Conservation (phyloP, 2,888 invertebrate genomes). For the Litoditis marina region DNA sequence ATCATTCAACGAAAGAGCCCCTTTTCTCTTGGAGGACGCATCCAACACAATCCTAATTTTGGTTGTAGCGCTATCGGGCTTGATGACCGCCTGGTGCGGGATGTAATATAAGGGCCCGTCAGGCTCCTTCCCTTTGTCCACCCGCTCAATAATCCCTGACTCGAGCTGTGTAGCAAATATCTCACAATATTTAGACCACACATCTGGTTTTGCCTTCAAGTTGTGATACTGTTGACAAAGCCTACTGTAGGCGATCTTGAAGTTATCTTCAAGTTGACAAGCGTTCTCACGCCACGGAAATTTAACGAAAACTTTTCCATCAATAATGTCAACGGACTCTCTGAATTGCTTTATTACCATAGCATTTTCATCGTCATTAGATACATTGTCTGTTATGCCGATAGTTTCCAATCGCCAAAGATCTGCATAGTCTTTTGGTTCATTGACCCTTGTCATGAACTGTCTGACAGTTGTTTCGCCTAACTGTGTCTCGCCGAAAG, state of each 20-base stretch:
- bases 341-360: neutral
- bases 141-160: conserved; percentile 25
- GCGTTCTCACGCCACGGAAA: neutral
- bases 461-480: too few species aligned
- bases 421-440: too few species aligned
- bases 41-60: conserved; percentile 43
- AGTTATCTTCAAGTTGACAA: neutral
- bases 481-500: too few species aligned
- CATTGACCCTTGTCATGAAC: too few species aligned
- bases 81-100: conserved; percentile 34
- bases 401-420: neutral
- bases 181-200: conserved; percentile 6
- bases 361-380: neutral
- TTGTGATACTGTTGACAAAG: neutral
- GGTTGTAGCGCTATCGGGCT: conserved; percentile 26
- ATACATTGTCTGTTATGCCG: neutral
- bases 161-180: conserved; percentile 19
- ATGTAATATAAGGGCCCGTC: conserved; percentile 25
- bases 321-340: neutral
- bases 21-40: conserved; percentile 21
- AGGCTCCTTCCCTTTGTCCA: conserved; percentile 5
- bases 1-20: conserved; percentile 27
- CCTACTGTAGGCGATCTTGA: neutral
- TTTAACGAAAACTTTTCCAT: neutral
- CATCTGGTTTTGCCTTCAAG: neutral